These are phyloP conservation scores for Gorilla gorilla DNA, from an alignment of 2,113 vertebrate species.

Conservation along the genomic window DNA sequence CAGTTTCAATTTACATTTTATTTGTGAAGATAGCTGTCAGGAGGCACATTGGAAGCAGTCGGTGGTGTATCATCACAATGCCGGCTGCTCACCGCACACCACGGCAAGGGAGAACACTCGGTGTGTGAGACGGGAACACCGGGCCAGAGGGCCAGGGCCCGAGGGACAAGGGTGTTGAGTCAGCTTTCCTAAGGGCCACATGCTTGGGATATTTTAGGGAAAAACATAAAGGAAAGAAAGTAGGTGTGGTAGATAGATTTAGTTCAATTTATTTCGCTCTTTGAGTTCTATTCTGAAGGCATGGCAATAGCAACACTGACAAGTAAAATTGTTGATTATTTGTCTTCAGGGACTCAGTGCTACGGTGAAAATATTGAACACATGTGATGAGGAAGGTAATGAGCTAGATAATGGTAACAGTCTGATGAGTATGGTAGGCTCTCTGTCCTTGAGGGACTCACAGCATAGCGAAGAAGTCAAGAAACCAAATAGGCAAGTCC, in stretches of 20 bases:
- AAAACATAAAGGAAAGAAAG: not conserved
- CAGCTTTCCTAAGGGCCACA: not conserved
- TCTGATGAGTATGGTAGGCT: not conserved
- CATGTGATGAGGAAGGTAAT: not conserved
- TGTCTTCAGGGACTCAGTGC: not conserved
- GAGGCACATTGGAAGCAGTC: conserved; percentile 22
- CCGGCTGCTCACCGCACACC: accelerated
- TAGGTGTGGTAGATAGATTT: not conserved
- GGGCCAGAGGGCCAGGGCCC: not conserved
- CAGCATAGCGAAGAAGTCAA: not conserved
- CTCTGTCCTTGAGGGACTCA: not conserved
- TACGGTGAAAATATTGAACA: not conserved
- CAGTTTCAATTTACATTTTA: conserved; percentile 70
- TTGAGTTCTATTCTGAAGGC: not conserved
- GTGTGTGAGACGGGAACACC: not conserved
- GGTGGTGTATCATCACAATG: not conserved
- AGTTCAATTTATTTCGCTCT: not conserved
- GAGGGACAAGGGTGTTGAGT: accelerated
- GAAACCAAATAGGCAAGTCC: not conserved
- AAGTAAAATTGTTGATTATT: not conserved
- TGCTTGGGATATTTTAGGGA: not conserved
- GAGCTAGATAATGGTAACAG: not conserved
- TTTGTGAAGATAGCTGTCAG: conserved; percentile 46
- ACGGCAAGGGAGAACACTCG: accelerated
- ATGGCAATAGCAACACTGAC: not conserved